Base-by-base conservation (phyloP, 2,888 invertebrate species). In the Phragmatobia fuliginosa region DNA sequence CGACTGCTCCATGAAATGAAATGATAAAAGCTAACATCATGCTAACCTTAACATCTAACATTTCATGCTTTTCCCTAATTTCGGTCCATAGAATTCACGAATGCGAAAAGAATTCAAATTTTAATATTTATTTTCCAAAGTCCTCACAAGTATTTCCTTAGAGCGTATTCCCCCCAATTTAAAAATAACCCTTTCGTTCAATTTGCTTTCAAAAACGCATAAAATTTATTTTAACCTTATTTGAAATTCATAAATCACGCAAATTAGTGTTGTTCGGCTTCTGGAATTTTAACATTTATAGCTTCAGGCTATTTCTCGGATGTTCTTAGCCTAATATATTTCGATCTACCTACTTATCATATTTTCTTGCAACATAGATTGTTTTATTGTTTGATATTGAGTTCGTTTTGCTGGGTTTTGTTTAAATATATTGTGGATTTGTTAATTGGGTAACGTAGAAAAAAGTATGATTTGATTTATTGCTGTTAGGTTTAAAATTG, bases 191-290 rank as follows among this genome's bases (percentile, higher is more conserved):
- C 78, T 77, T 80, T 74, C 66, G 66, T 72, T 75, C 75, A 70
- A 77, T 72, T 78, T 79, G 74, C 72, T 69, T 70, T 80, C 74
- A 68, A 73, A 77, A 78, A 78, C 74, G 75, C 76, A 79, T 80
- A 82, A 83, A 84, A 78, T 77, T 72, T 70, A 66, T 75, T 77
- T 78, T 70, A 76, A 76, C 80, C 84, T 83, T 79, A 87, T 86
- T 87, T 87, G 80, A 81, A 83, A 84, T 87, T 86, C 84, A 87
- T 88, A 88, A 88, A 88, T 88, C 86, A 86, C 85, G 76, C 74
- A 84, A 87, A 87, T 85, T 81, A 82, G 77, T 74, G 81, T 81
- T 76, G 77, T 83, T 78, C 68, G 77, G 85, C 87, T 88, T 82
- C 87, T 87, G 87, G 81, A 82, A 80, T 82, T 75, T 77, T 63